phyloP scores from a whole-genome alignment of 53 echinoderm and acorn worm genomes.

The Arbacia lixula region DNA sequence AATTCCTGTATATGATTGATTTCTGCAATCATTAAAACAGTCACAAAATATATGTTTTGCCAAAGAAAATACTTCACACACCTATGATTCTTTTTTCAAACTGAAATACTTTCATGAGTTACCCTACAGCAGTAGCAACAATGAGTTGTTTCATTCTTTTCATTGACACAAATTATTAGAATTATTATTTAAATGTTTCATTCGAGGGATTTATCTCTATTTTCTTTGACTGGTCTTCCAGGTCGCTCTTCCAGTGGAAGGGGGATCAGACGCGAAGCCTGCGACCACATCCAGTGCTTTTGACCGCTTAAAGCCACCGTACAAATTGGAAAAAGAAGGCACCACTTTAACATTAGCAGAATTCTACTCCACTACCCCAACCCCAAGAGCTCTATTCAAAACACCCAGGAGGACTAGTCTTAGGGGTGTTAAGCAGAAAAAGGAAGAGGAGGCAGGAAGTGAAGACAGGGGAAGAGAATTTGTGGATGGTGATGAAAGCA shows the following conservation, averaged over 20 bases:
- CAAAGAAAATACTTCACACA: no score
- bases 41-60: no score
- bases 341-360: constrained; percentile 82
- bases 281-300: neutral
- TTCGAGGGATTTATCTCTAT: no score
- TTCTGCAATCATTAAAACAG: no score
- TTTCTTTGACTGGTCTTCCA: neutral
- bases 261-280: neutral
- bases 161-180: no score
- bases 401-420: constrained; percentile 19
- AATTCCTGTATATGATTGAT: no score
- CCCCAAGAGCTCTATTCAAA: constrained; percentile 59
- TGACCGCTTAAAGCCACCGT: neutral
- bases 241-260: neutral
- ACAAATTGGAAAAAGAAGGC: constrained; percentile 51
- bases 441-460: constrained; percentile 17
- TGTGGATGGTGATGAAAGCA: neutral
- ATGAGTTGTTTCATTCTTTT: no score
- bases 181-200: no score
- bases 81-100: no score
- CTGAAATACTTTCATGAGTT: no score
- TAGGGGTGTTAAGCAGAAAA: neutral
- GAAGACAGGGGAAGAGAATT: neutral
- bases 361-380: constrained; percentile 94
- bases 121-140: no score